Percentiles rank a stretch among this genome's conserved stretches.
Conservation (phyloP, 2,113 vertebrate genomes). For the Stegastes partitus region DNA sequence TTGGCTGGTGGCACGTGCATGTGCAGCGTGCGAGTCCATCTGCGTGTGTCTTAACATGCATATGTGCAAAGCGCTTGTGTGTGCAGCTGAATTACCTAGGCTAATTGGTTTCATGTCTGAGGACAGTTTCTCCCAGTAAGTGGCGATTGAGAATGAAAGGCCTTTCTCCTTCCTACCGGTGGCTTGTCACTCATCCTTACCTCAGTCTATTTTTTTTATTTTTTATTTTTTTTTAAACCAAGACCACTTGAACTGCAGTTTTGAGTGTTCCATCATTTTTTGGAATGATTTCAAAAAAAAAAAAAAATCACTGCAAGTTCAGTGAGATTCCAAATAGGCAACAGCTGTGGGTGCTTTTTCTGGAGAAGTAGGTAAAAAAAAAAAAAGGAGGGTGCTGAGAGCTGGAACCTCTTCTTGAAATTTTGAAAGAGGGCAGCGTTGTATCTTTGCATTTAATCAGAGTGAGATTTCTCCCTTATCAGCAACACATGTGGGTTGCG, state of each 20-base stretch:
- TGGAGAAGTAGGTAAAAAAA: slow-evolving; percentile 23
- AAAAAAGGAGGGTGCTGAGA: slow-evolving; percentile 24
- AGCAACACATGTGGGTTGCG: slow-evolving; percentile 48
- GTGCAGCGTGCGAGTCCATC: slow-evolving; percentile 11
- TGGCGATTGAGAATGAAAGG: slow-evolving; percentile 58
- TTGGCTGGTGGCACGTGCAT: slow-evolving; percentile 31
- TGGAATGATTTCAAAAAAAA: slow-evolving; percentile 46
- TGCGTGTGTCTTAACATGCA: slow-evolving; percentile 10
- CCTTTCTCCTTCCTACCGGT: slow-evolving; percentile 40
- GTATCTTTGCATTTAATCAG: slow-evolving; percentile 41
- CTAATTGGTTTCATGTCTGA: slow-evolving; percentile 72
- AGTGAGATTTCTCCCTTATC: slow-evolving; percentile 49
- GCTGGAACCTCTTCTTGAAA: slow-evolving; percentile 34
- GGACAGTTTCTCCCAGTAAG: slow-evolving; percentile 51
- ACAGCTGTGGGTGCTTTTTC: slow-evolving; percentile 39
- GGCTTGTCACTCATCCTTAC: slow-evolving; percentile 53
- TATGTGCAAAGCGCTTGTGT: slow-evolving; percentile 5
- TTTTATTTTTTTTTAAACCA: slow-evolving; percentile 23
- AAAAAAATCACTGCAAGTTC: slow-evolving; percentile 44
- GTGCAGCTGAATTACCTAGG: slow-evolving; percentile 44
- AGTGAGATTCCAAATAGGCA: slow-evolving; percentile 23
- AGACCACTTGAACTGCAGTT: slow-evolving; percentile 40
- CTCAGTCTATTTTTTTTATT: slow-evolving; percentile 39
- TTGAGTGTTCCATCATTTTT: slow-evolving; percentile 56
- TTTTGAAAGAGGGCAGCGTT: slow-evolving; percentile 32